Evolutionary conservation across 2,797 vertebrate genomes (phyloP).

Genomic region (Tragelaphus eurycerus): DNA sequence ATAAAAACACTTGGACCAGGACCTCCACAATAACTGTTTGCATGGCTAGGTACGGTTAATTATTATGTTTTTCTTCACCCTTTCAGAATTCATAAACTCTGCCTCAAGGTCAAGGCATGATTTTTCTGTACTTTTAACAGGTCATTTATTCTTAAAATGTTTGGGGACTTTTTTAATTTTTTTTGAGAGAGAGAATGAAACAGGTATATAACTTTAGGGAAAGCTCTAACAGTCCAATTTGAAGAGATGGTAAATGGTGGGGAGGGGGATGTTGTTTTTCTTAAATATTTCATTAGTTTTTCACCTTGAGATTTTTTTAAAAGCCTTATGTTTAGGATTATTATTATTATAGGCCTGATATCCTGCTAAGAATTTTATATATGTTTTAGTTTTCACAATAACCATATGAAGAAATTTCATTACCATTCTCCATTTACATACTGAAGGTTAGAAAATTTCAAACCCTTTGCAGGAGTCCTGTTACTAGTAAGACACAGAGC

Average conservation of each 20-base stretch:
- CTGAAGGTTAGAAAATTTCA: neutral
- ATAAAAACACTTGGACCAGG: constrained; percentile 59
- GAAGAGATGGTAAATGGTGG: neutral
- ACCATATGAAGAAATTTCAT: neutral
- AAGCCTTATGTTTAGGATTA: neutral
- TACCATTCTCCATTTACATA: neutral
- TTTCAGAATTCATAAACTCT: constrained; percentile 70
- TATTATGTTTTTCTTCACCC: constrained; percentile 62
- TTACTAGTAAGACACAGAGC: neutral
- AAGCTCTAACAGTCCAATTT: neutral
- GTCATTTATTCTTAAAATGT: constrained; percentile 51
- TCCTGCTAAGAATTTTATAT: neutral
- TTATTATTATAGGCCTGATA: neutral
- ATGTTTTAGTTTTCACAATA: neutral
- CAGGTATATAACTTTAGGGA: neutral
- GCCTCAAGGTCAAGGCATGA: constrained; percentile 61
- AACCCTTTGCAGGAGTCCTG: neutral
- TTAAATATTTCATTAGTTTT: neutral
- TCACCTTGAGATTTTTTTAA: neutral
- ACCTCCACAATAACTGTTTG: constrained; percentile 2
- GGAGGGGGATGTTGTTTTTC: neutral
- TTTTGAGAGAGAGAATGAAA: neutral
- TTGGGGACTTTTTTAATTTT: neutral
- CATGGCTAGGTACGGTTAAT: constrained; percentile 46
- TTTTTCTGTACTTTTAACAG: constrained; percentile 72